Evolutionary conservation across 2,797 vertebrate species (phyloP).

Genomic region (Eospalax fontanierii): DNA sequence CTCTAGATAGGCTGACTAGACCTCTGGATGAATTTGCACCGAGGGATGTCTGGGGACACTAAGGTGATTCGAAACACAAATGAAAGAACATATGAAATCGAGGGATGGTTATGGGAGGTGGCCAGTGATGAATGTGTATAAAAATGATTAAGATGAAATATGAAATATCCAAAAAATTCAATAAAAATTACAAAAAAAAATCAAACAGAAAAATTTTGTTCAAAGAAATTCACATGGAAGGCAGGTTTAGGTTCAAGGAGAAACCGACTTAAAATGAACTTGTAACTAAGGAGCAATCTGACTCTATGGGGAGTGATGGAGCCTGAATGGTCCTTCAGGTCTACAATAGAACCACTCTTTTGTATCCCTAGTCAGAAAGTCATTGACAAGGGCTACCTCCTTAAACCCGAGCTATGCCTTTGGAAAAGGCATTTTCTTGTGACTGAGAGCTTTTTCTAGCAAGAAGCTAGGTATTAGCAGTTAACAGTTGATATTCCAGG

Average conservation of each 20-base stretch:
- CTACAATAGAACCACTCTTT: background rate
- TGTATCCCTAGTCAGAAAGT: background rate
- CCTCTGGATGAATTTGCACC: too few relatives aligned
- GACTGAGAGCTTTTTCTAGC: background rate
- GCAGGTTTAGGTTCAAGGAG: background rate
- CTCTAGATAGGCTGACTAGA: too few relatives aligned
- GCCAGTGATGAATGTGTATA: too few relatives aligned
- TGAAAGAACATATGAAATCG: too few relatives aligned
- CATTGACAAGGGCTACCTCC: background rate
- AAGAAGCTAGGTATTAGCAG: background rate
- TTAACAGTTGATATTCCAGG: background rate
- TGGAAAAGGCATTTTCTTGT: background rate
- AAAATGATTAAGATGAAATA: too few relatives aligned
- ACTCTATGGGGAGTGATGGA: background rate
- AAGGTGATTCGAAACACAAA: too few relatives aligned
- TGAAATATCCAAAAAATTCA: too few relatives aligned
- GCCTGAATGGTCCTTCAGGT: background rate
- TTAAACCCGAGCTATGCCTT: background rate
- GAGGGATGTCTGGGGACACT: too few relatives aligned
- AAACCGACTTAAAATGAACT: background rate
- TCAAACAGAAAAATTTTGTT: background rate
- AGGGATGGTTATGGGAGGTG: too few relatives aligned
- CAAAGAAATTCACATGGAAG: background rate
- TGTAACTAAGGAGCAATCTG: background rate
- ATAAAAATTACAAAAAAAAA: too few relatives aligned